phyloP scores from a whole-genome alignment of 2,797 vertebrate genomes.

The Trachops cirrhosus region DNA sequence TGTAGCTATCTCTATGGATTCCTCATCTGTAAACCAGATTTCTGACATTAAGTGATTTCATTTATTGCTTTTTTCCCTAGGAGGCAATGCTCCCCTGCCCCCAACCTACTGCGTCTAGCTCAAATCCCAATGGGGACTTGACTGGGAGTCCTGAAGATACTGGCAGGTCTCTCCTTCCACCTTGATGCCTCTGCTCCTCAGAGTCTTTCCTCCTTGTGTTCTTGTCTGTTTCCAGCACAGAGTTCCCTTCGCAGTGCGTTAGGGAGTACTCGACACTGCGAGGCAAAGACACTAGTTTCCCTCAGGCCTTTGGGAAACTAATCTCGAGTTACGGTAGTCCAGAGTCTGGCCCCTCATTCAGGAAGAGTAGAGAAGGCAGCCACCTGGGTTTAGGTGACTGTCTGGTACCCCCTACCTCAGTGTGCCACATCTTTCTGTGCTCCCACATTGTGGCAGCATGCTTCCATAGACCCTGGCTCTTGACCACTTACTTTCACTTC shows the following conservation, averaged over 20 bases:
- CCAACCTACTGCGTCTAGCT: background rate
- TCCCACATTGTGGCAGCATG: background rate
- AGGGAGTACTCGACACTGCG: background rate
- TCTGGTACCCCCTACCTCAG: background rate
- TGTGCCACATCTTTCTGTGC: background rate
- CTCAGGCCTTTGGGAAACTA: background rate
- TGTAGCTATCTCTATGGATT: background rate
- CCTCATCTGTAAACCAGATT: slow-evolving; percentile 6
- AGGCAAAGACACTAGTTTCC: background rate
- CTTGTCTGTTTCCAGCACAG: background rate
- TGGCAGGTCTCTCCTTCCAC: background rate
- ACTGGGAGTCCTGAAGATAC: background rate
- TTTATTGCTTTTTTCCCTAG: background rate
- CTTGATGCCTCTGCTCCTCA: background rate
- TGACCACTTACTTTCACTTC: slow-evolving; percentile 46
- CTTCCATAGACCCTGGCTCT: background rate
- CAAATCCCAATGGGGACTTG: background rate
- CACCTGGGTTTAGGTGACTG: background rate
- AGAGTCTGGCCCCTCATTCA: background rate
- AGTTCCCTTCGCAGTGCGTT: background rate
- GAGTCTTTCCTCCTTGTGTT: background rate
- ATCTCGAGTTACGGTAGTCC: background rate
- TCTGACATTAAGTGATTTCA: slow-evolving; percentile 28
- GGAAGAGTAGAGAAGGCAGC: background rate
- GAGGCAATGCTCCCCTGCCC: background rate